Evolutionary conservation across 2,797 vertebrate genomes (phyloP).

Genomic region (Phrynocephalus forsythii): DNA sequence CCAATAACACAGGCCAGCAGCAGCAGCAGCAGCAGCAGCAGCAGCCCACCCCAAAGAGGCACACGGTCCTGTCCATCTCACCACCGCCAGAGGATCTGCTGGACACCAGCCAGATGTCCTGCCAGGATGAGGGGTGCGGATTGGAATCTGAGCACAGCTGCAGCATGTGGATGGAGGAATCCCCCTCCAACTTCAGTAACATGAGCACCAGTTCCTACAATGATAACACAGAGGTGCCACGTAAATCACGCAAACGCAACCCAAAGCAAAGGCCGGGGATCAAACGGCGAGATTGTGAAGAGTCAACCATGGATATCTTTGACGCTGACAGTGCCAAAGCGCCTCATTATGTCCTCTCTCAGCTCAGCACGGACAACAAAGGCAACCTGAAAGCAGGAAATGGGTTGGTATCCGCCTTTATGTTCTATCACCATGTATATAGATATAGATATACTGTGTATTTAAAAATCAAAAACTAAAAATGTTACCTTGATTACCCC

Average conservation of each 20-base stretch:
- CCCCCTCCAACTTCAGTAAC: conserved; percentile 97
- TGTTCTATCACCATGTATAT: conserved; percentile 72
- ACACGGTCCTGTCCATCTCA: conserved; percentile 96
- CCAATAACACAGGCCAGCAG: conserved; percentile 82
- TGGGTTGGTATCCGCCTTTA: conserved; percentile 85
- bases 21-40: conserved; percentile 81
- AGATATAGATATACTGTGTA: too few species aligned
- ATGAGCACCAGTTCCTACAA: conserved; percentile 96
- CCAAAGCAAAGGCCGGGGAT: conserved; percentile 96
- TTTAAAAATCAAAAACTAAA: conserved; percentile 65
- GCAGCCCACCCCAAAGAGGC: conserved; percentile 92
- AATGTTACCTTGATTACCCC: conserved; percentile 53
- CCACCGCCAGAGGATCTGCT: conserved; percentile 97
- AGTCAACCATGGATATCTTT: conserved; percentile 96
- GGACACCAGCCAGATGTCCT: conserved; percentile 96
- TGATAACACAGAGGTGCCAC: conserved; percentile 98
- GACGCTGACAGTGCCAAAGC: conserved; percentile 99
- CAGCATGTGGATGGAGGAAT: conserved; percentile 99
- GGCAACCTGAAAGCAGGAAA: conserved; percentile 91
- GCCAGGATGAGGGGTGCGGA: conserved; percentile 89
- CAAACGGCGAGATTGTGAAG: conserved; percentile 85
- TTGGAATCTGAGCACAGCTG: conserved; percentile 96
- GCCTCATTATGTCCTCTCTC: conserved; percentile 98
- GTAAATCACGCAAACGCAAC: conserved; percentile 97
- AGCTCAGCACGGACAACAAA: conserved; percentile 95